phyloP scores from a whole-genome alignment of 2,113 vertebrate species.

The Phalacrocorax carbo region DNA sequence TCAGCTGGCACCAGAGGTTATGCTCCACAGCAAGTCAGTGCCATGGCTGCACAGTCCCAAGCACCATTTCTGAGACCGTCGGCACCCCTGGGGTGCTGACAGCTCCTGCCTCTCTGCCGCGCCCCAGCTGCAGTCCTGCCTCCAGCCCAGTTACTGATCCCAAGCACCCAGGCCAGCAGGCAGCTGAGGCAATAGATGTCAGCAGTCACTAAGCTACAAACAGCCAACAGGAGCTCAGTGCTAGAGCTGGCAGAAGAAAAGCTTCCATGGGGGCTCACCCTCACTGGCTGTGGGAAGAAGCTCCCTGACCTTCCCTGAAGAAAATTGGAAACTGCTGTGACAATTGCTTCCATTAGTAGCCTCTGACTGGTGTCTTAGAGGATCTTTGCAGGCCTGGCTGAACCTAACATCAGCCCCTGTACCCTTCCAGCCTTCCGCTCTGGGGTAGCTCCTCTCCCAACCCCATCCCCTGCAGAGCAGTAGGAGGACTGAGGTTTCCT shows the following conservation, averaged over 20 bases:
- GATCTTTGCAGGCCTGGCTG: neutral
- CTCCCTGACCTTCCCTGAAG: neutral
- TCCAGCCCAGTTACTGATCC: neutral
- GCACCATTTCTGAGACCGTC: neutral
- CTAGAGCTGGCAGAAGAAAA: neutral
- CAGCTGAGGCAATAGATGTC: neutral
- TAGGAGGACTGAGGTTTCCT: neutral
- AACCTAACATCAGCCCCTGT: neutral
- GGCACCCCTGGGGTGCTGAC: neutral
- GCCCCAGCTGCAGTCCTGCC: neutral
- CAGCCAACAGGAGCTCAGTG: neutral
- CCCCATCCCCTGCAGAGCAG: neutral
- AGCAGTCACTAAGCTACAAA: neutral
- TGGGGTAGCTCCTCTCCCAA: neutral
- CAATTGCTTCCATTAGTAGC: neutral
- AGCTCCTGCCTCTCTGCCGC: neutral
- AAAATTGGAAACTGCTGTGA: neutral
- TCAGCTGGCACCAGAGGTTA: neutral
- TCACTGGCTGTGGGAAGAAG: neutral
- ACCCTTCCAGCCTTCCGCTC: neutral
- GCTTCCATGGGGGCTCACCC: neutral
- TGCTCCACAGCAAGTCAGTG: neutral
- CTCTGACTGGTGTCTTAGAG: neutral
- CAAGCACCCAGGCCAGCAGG: neutral
- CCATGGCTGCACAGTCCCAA: neutral